Evolutionary conservation across 2,888 invertebrate species (phyloP), one percentile per base, ranked within the genome.

Genomic region (Scotopteryx bipunctaria): DNA sequence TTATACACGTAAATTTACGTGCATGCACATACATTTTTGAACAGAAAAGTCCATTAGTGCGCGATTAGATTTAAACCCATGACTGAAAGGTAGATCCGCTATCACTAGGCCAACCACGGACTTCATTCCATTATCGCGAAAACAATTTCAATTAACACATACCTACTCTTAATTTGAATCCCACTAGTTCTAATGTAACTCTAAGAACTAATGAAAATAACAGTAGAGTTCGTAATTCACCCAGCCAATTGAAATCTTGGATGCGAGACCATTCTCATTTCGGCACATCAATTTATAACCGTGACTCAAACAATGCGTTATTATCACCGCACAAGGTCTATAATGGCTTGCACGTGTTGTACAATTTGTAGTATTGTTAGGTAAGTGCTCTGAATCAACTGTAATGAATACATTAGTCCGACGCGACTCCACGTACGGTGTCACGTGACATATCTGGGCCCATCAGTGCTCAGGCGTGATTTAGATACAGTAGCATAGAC

Each of bases 401-500:
- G 55, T 56, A 60, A 61, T 61, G 61, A 61, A 63, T 63, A 61
- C 63, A 62, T 61, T 63, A 64, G 55, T 55, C 51, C 27, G 9
- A 46, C 13, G 48, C 38, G 45, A 48, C 47, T 29, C 49, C 53
- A 52, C 44, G 55, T 49, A 48, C 42, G 19, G 29, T 17, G 48
- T 49, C 45, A 51, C 55, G 49, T 50, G 61, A 57, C 52, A 43
- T 53, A 53, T 61, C 48, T 51, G 31, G 14, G 32, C 41, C 36
- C 58, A 40, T 56, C 55, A 50, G 50, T 31, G 29, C 31, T 31
- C 41, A 41, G 51, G 21, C 49, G 55, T 59, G 56, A 57, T 61
- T 56, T 40, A 55, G 59, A 38, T 53, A 58, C 55, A 46, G 52
- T 45, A 47, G 44, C 15, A 5, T 46, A 16, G 33, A 47, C 53